Evolutionary conservation across 2,113 vertebrate genomes (phyloP).

Genomic region (Lepisosteus osseus): DNA sequence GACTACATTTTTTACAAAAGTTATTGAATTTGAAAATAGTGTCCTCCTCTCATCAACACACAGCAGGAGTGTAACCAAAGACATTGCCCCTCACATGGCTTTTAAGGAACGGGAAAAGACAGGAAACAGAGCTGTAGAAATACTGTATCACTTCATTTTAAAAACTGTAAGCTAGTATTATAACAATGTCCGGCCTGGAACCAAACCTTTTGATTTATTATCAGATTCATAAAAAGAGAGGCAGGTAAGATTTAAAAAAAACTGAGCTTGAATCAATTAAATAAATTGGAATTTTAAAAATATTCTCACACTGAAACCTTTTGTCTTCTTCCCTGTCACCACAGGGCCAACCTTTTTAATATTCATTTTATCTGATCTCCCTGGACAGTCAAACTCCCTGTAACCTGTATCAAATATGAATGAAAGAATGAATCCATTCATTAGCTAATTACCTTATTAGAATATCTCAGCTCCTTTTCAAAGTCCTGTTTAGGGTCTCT

Average conservation of each 20-base stretch:
- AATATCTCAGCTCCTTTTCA: neutral
- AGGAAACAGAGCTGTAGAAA: too few relatives aligned
- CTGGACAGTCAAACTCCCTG: neutral
- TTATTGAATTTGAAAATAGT: neutral
- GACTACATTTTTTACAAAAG: too few relatives aligned
- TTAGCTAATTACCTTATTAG: slow-evolving; percentile 5
- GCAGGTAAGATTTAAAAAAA: too few relatives aligned
- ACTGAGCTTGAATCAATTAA: neutral
- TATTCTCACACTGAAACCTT: neutral
- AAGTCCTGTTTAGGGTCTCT: neutral
- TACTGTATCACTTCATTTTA: too few relatives aligned
- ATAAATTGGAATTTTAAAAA: neutral
- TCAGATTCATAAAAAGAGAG: too few relatives aligned
- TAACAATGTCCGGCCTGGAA: too few relatives aligned
- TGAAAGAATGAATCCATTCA: neutral
- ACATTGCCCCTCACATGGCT: too few relatives aligned
- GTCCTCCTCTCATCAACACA: neutral
- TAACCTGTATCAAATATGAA: neutral
- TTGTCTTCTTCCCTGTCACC: neutral
- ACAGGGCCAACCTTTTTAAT: slow-evolving; percentile 1
- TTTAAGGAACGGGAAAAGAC: too few relatives aligned
- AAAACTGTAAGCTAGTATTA: too few relatives aligned
- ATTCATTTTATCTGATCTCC: neutral
- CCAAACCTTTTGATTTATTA: too few relatives aligned
- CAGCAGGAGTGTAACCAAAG: too few relatives aligned